Conservation (phyloP, 1,140 invertebrate genomes). For the Melanaphis sacchari region DNA sequence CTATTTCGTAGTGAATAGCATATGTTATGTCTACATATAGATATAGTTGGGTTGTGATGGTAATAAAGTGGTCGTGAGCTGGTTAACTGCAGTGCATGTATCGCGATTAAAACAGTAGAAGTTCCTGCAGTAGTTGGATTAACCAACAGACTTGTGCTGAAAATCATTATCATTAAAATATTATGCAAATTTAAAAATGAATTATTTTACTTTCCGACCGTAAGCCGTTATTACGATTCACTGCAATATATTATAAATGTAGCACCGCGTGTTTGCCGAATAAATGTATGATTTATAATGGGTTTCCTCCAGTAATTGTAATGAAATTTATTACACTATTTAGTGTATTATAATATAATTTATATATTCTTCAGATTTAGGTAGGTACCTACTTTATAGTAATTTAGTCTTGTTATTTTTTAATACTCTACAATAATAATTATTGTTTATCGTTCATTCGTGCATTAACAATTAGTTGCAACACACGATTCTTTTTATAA, state of each 20-base stretch:
- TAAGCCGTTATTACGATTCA: neutral
- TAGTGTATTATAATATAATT: neutral
- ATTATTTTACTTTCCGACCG: neutral
- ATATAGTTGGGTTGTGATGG: neutral
- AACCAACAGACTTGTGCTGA: neutral
- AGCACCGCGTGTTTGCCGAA: neutral
- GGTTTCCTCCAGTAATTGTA: neutral
- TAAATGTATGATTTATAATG: neutral
- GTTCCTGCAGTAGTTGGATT: neutral
- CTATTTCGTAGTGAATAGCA: neutral
- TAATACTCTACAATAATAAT: neutral
- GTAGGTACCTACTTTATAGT: neutral
- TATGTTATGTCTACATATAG: neutral
- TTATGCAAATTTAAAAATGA: constrained; percentile 16
- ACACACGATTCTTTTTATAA: neutral
- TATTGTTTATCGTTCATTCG: neutral
- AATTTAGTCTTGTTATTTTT: neutral
- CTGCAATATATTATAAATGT: neutral
- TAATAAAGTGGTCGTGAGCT: neutral
- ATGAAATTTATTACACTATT: neutral
- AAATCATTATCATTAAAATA: constrained; percentile 3
- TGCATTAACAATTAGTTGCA: neutral
- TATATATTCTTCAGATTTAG: neutral
- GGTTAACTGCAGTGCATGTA: neutral
- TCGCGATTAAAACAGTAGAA: neutral